Conservation (phyloP, 2,888 invertebrate genomes). For the Aleiodes testaceus region DNA sequence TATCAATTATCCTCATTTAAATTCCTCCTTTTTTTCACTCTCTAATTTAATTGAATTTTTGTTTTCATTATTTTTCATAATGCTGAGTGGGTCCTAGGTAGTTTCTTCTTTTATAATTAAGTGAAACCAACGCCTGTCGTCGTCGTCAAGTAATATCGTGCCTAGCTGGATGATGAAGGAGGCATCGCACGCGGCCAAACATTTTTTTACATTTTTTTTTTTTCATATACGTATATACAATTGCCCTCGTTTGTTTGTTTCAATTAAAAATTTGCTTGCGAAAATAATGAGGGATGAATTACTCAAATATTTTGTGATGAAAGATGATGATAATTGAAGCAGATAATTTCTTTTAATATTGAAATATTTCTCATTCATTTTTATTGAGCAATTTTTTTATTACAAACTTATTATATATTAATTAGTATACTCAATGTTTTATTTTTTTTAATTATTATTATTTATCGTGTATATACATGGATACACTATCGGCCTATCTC, state of each 20-base stretch:
- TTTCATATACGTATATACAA: slow-evolving; percentile 52
- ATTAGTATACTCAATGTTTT: neutral
- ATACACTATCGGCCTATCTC: too few species aligned
- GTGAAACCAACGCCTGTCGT: slow-evolving; percentile 59
- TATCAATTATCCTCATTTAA: neutral
- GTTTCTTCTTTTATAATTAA: slow-evolving; percentile 13
- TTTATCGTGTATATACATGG: neutral
- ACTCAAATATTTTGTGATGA: too few species aligned
- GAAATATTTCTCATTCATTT: too few species aligned
- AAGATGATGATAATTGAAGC: neutral
- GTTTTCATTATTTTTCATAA: neutral
- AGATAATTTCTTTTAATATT: neutral
- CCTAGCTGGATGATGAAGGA: slow-evolving; percentile 68
- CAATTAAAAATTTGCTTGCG: slow-evolving; percentile 35
- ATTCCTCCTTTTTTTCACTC: neutral
- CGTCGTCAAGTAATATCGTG: slow-evolving; percentile 63
- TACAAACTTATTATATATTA: too few species aligned
- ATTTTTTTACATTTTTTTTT: slow-evolving; percentile 51
- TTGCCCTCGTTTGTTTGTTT: slow-evolving; percentile 35
- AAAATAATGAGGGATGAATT: too few species aligned
- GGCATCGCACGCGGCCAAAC: slow-evolving; percentile 69
- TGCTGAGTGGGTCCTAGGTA: slow-evolving; percentile 54
- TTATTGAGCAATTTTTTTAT: too few species aligned
- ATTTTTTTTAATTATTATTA: neutral
- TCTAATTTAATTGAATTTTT: neutral